Evolutionary conservation across 2,797 vertebrate genomes (phyloP).

Genomic region (Anisognathus igniventris): DNA sequence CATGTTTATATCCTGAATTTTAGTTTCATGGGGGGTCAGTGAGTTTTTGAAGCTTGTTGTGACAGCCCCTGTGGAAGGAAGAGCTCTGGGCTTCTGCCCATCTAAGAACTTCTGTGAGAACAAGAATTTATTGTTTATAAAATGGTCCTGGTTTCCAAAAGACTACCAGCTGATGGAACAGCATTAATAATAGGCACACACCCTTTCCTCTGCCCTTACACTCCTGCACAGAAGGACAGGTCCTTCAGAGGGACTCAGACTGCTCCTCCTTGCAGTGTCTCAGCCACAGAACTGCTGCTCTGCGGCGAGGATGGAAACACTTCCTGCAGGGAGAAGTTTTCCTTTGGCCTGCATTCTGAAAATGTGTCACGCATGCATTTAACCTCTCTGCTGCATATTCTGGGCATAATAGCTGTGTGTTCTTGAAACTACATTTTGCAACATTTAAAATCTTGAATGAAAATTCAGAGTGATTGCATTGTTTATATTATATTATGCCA

Average conservation of each 20-base stretch:
- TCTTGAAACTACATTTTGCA: background rate
- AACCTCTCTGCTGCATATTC: background rate
- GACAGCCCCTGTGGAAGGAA: background rate
- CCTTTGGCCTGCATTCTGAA: background rate
- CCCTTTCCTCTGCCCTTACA: background rate
- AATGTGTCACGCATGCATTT: background rate
- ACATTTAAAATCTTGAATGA: background rate
- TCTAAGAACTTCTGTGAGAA: background rate
- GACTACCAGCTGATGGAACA: background rate
- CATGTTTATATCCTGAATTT: background rate
- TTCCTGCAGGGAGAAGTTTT: background rate
- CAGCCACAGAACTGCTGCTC: background rate
- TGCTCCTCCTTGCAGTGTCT: background rate
- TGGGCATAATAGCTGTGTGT: background rate
- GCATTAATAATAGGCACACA: rapidly evolving
- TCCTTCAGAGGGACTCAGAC: rapidly evolving
- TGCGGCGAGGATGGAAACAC: rapidly evolving
- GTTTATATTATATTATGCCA: background rate
- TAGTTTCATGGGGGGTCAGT: background rate
- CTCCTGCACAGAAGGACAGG: background rate
- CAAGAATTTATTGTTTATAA: background rate
- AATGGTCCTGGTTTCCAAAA: background rate
- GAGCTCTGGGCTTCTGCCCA: background rate
- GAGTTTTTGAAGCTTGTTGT: background rate
- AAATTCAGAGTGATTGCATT: background rate